Percentiles rank a stretch among this genome's conserved stretches.
Conservation (phyloP, 1,140 invertebrate genomes). For the Zaprionus ornatus region DNA sequence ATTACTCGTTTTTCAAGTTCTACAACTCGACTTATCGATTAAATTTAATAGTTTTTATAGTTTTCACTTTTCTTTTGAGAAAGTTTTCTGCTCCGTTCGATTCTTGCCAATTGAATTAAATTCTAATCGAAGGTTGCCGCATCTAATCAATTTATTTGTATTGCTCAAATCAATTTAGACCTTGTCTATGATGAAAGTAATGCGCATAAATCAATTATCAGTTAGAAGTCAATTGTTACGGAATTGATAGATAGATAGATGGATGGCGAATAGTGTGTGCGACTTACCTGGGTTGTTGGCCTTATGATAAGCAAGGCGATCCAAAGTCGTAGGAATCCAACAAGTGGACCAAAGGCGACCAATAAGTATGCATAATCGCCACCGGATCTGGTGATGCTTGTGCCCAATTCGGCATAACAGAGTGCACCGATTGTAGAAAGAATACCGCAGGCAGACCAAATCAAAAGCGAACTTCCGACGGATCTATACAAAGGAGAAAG, state of each 20-base stretch:
- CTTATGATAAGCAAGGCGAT: slow-evolving; percentile 93
- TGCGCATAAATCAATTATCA: slow-evolving; percentile 15
- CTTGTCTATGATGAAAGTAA: slow-evolving; percentile 1
- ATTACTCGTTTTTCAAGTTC: background rate
- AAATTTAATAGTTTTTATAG: background rate
- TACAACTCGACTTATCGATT: slow-evolving; percentile 2
- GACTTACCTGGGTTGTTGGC: slow-evolving; percentile 87
- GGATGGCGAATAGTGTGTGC: background rate
- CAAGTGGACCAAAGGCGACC: slow-evolving; percentile 94
- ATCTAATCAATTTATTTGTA: slow-evolving; percentile 47
- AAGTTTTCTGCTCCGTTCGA: slow-evolving; percentile 51
- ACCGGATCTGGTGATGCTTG: slow-evolving; percentile 91
- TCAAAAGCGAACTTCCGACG: slow-evolving; percentile 88
- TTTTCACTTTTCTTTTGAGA: slow-evolving; percentile 34
- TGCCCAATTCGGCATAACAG: slow-evolving; percentile 94
- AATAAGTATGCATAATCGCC: slow-evolving; percentile 95
- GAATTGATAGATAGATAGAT: background rate
- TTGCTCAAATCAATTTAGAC: slow-evolving; percentile 3
- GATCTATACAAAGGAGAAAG: slow-evolving; percentile 84
- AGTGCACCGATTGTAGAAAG: slow-evolving; percentile 91
- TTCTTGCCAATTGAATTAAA: slow-evolving; percentile 46
- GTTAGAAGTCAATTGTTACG: background rate
- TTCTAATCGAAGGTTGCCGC: slow-evolving; percentile 47
- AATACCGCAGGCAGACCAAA: slow-evolving; percentile 90
- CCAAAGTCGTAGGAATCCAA: slow-evolving; percentile 95